A percentile compares a stretch with the other conserved stretches of the same genome.
Evolutionary conservation across 2,113 vertebrate genomes (phyloP).

Genomic region (Lophura nycthemera): DNA sequence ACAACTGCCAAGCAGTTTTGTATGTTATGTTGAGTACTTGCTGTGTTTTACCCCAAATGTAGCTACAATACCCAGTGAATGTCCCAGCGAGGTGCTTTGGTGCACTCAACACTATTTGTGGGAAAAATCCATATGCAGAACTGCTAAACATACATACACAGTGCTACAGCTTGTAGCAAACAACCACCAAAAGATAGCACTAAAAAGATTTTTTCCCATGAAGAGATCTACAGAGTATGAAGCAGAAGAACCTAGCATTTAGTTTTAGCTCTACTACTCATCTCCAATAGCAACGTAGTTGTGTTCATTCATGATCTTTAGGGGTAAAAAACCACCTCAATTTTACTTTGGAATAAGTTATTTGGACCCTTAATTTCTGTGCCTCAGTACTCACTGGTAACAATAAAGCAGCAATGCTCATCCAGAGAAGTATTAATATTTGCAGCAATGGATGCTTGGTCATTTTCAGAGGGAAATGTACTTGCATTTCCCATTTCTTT

Average conservation of each 20-base stretch:
- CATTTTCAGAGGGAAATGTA: not conserved
- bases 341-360: not conserved
- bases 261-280: not conserved
- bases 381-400: not conserved
- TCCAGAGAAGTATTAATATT: not conserved
- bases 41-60: not conserved
- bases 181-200: not conserved
- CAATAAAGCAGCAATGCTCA: not conserved
- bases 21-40: not conserved
- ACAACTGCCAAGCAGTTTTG: not conserved
- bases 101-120: fast-evolving
- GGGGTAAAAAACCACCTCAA: not conserved
- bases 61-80: not conserved
- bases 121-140: not conserved
- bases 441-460: not conserved
- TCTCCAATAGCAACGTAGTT: not conserved
- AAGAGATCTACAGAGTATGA: not conserved
- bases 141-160: not conserved
- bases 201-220: not conserved
- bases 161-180: not conserved
- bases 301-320: not conserved
- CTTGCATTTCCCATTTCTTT: not conserved
- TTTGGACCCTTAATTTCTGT: not conserved
- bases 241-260: not conserved
- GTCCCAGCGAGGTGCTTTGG: not conserved